Evolutionary conservation across 2,888 invertebrate species (phyloP).

Genomic region (Pachycephus smyrnensis): DNA sequence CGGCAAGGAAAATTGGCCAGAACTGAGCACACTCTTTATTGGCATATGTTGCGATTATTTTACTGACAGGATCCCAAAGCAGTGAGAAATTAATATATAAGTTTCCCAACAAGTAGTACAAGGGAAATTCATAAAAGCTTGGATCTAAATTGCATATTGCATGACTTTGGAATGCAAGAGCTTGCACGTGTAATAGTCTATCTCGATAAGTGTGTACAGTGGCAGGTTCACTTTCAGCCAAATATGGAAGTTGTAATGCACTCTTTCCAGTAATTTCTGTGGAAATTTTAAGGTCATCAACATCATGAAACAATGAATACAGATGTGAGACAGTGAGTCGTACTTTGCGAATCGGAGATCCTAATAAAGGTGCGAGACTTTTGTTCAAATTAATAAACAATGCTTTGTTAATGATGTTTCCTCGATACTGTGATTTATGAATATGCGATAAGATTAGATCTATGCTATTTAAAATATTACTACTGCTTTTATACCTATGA

Average conservation of each 20-base stretch:
- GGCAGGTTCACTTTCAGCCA: slow-evolving; percentile 78
- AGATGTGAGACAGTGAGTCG: slow-evolving; percentile 81
- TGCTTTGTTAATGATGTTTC: slow-evolving; percentile 43
- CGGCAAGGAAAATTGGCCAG: slow-evolving; percentile 78
- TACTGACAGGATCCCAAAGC: slow-evolving; percentile 86
- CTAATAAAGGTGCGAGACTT: slow-evolving; percentile 43
- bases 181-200: slow-evolving; percentile 80
- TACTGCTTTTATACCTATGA: slow-evolving; percentile 41
- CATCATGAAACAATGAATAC: slow-evolving; percentile 75
- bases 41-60: slow-evolving; percentile 82
- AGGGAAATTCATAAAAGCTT: slow-evolving; percentile 74
- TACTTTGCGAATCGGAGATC: slow-evolving; percentile 65
- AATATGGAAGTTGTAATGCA: slow-evolving; percentile 61
- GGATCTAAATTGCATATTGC: slow-evolving; percentile 69
- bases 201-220: slow-evolving; percentile 85
- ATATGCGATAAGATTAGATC: slow-evolving; percentile 52
- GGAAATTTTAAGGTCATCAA: slow-evolving; percentile 68
- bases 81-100: slow-evolving; percentile 89
- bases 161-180: slow-evolving; percentile 71
- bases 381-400: slow-evolving; percentile 46
- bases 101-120: slow-evolving; percentile 85
- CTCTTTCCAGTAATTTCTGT: slow-evolving; percentile 52
- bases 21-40: slow-evolving; percentile 71
- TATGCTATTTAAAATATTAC: slow-evolving; percentile 46
- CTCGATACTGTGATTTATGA: slow-evolving; percentile 32